These are phyloP conservation scores for Drosophila quadrilineata DNA, from an alignment of 1,140 invertebrate species.

Conservation along the genomic window DNA sequence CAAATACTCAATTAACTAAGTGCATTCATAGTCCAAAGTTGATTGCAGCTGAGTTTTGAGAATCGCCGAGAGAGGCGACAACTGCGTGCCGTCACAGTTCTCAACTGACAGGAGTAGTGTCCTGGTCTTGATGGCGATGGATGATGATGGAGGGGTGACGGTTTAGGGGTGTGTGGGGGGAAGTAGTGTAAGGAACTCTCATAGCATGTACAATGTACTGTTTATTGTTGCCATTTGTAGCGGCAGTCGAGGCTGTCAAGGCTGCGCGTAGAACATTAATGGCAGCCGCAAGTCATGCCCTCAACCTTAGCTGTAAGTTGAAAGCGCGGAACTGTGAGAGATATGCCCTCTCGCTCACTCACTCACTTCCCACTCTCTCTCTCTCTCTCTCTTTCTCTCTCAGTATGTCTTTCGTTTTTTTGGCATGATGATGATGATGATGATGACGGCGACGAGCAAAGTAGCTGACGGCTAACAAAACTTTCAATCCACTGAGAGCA, in stretches of 20 bases:
- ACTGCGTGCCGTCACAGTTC: no score
- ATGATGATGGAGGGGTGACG: no score
- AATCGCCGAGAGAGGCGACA: constrained; percentile 9
- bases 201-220: constrained; percentile 33
- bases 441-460: constrained; percentile 32
- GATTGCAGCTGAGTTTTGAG: constrained; percentile 7
- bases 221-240: constrained; percentile 45
- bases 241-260: constrained; percentile 47
- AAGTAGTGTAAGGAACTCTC: neutral
- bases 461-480: constrained; percentile 72
- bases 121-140: no score
- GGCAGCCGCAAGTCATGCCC: constrained; percentile 65
- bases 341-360: no score
- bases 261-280: constrained; percentile 59
- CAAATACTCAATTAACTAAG: neutral
- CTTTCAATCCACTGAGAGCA: constrained; percentile 54
- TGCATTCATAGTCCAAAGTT: neutral
- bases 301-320: constrained; percentile 52
- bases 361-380: no score
- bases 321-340: no score
- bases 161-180: no score
- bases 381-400: no score
- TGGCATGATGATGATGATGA: neutral
- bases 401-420: no score
- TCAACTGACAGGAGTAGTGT: no score